A percentile compares a stretch with the other conserved stretches of the same genome.
phyloP scores from a whole-genome alignment of 2,888 invertebrate genomes.

The Griposia aprilina region DNA sequence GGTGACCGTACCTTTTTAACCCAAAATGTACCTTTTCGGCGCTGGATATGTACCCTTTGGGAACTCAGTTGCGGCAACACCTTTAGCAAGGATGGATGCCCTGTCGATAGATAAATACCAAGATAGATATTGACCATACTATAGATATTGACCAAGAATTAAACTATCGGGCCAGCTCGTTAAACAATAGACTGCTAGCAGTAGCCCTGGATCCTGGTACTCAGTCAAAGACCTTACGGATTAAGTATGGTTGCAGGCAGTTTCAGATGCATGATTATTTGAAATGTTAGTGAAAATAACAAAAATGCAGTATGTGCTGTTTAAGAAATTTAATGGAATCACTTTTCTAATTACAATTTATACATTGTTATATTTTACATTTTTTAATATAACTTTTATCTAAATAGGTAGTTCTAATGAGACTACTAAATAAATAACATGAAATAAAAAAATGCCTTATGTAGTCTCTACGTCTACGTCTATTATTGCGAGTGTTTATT shows the following conservation, averaged over 20 bases:
- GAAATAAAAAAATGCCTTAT: conserved; percentile 81
- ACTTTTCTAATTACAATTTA: conserved; percentile 90
- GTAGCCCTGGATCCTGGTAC: neutral
- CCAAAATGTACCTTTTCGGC: too few species aligned
- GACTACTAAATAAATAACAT: conserved; percentile 87
- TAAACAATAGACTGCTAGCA: neutral
- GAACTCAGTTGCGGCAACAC: too few species aligned
- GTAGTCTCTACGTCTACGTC: conserved; percentile 82
- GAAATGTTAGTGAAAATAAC: neutral
- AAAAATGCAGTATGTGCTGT: conserved; percentile 67
- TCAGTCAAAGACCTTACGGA: neutral
- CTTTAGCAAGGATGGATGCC: neutral
- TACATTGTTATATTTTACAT: conserved; percentile 88
- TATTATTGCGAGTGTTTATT: conserved; percentile 89
- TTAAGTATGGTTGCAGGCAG: neutral
- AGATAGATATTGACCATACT: too few species aligned
- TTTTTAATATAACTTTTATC: conserved; percentile 80
- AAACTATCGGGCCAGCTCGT: neutral
- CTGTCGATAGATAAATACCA: neutral
- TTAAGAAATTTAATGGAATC: conserved; percentile 90
- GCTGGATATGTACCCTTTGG: too few species aligned
- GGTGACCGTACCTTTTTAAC: too few species aligned
- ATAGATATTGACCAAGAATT: neutral
- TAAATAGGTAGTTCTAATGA: conserved; percentile 79
- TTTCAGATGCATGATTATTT: conserved; percentile 1